Evolutionary conservation across 2,888 invertebrate genomes (phyloP).

Genomic region (Drosophila subsilvestris): DNA sequence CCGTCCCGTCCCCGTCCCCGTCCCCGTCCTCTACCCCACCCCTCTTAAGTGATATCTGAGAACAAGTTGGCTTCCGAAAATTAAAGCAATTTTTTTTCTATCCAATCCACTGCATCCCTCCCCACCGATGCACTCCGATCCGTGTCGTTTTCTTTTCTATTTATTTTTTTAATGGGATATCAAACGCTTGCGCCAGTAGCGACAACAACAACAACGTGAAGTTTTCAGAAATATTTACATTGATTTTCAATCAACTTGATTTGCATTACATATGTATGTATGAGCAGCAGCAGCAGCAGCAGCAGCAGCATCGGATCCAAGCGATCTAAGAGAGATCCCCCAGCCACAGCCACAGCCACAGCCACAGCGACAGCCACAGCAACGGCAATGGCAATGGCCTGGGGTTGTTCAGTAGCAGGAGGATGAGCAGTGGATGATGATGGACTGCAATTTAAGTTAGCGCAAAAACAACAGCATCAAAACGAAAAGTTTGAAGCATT

Average conservation of each 20-base stretch:
- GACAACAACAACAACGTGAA: slow-evolving; percentile 20
- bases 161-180: slow-evolving; percentile 34
- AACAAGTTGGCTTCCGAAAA: slow-evolving; percentile 66
- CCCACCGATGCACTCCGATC: background rate
- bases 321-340: background rate
- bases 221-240: slow-evolving; percentile 70
- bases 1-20: background rate
- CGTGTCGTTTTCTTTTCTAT: slow-evolving; percentile 7
- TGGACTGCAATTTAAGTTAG: background rate
- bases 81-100: slow-evolving; percentile 38
- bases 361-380: background rate
- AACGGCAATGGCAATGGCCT: background rate
- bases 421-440: background rate
- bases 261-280: slow-evolving; percentile 60
- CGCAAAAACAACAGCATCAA: background rate
- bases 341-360: background rate
- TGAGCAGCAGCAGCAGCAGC: no score
- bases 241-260: slow-evolving; percentile 73
- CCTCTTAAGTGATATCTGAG: slow-evolving; percentile 28
- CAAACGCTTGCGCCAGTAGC: slow-evolving; percentile 48
- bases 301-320: background rate
- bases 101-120: background rate
- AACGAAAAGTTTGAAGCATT: background rate
- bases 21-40: no score
- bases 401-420: background rate